phyloP scores from a whole-genome alignment of 2,113 vertebrate genomes.

The Myotis lucifugus region DNA sequence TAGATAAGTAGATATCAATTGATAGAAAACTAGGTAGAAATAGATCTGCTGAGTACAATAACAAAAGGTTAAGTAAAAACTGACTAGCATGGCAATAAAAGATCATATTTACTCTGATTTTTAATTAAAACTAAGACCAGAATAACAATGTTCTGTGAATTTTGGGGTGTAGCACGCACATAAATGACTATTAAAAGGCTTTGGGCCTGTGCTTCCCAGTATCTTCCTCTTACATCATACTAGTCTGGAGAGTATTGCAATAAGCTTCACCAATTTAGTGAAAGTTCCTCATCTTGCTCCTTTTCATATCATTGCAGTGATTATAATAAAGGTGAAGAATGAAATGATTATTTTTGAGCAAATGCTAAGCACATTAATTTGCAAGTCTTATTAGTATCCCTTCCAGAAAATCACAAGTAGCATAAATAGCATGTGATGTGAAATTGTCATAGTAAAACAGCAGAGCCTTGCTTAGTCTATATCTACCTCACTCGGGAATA shows the following conservation, averaged over 20 bases:
- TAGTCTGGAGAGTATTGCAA: conserved; percentile 55
- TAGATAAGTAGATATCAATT: neutral
- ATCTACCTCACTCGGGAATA: conserved; percentile 1
- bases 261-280: conserved; percentile 49
- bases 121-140: conserved; percentile 49
- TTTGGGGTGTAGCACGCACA: neutral
- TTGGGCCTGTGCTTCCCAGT: conserved; percentile 28
- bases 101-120: neutral
- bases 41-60: neutral
- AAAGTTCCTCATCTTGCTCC: conserved; percentile 48
- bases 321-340: conserved; percentile 72
- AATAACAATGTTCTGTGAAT: neutral
- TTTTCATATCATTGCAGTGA: conserved; percentile 76
- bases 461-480: neutral
- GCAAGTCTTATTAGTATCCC: conserved; percentile 74
- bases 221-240: conserved; percentile 57
- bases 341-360: conserved; percentile 81
- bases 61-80: neutral
- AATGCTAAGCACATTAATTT: conserved; percentile 79
- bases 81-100: neutral
- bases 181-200: conserved; percentile 41
- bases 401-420: conserved; percentile 80
- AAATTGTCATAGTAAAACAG: conserved; percentile 52
- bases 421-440: conserved; percentile 64
- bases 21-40: neutral